Conservation (phyloP, 2,113 vertebrate species). For the Lophochroa leadbeateri region DNA sequence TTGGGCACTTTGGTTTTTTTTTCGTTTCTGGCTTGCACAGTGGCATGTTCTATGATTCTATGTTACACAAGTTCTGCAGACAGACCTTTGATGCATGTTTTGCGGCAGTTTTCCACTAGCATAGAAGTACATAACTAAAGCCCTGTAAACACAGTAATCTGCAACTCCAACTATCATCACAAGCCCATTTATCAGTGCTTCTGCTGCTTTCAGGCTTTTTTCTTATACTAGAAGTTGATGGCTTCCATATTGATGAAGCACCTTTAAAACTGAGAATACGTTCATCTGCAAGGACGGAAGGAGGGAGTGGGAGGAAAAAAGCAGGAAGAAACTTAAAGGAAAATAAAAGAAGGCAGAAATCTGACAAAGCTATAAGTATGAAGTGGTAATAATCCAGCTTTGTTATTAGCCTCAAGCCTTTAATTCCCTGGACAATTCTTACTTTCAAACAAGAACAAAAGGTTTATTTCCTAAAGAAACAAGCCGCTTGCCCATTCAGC, state of each 20-base stretch:
- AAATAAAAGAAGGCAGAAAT: neutral
- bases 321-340: neutral
- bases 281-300: neutral
- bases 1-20: neutral
- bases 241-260: neutral
- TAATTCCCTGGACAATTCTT: neutral
- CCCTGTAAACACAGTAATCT: neutral
- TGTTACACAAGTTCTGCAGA: neutral
- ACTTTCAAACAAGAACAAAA: neutral
- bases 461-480: neutral
- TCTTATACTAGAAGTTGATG: neutral
- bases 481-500: neutral
- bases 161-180: neutral
- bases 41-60: neutral
- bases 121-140: neutral
- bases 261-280: neutral
- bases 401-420: neutral
- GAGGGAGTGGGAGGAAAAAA: rapidly evolving
- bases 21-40: neutral
- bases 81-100: neutral
- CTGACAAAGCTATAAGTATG: neutral
- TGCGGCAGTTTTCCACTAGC: neutral
- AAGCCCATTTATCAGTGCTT: neutral
- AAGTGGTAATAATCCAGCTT: neutral
- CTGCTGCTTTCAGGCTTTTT: neutral